Conservation (phyloP, 2,797 vertebrate species). For the Echiichthys vipera region DNA sequence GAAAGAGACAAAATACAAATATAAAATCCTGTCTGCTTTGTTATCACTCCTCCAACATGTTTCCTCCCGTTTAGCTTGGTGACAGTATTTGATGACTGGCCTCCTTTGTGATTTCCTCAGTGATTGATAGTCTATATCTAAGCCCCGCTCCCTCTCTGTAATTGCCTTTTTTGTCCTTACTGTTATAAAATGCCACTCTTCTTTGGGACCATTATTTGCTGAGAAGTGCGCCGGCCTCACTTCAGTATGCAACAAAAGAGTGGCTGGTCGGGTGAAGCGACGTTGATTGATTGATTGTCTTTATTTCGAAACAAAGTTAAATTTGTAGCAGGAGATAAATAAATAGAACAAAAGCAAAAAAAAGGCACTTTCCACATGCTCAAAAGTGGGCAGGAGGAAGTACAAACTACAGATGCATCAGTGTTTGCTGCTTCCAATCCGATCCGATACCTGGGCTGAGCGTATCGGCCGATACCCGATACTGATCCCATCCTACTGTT, state of each 20-base stretch:
- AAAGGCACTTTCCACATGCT: no score
- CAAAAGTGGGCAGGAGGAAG: no score
- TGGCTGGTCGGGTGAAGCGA: no score
- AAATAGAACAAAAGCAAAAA: no score
- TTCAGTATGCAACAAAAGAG: neutral
- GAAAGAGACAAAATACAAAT: neutral
- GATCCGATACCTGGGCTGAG: no score
- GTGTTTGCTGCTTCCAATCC: no score
- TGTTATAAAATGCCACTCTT: neutral
- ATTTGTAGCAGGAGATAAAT: no score
- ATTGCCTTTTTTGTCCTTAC: constrained; percentile 22
- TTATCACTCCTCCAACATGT: constrained; percentile 53
- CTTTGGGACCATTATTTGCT: neutral
- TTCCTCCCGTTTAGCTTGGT: constrained; percentile 46
- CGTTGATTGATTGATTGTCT: no score
- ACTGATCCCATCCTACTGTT: no score
- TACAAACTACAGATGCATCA: no score
- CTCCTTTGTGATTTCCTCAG: constrained; percentile 37
- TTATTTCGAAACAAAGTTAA: no score
- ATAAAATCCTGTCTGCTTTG: constrained; percentile 35
- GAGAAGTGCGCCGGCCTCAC: neutral
- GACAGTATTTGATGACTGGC: constrained; percentile 44
- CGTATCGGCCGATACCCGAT: no score
- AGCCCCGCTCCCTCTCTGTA: constrained; percentile 2
- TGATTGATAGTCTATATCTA: constrained; percentile 51